Conservation (phyloP, 2,888 invertebrate genomes). For the Nyleta sp. region DNA sequence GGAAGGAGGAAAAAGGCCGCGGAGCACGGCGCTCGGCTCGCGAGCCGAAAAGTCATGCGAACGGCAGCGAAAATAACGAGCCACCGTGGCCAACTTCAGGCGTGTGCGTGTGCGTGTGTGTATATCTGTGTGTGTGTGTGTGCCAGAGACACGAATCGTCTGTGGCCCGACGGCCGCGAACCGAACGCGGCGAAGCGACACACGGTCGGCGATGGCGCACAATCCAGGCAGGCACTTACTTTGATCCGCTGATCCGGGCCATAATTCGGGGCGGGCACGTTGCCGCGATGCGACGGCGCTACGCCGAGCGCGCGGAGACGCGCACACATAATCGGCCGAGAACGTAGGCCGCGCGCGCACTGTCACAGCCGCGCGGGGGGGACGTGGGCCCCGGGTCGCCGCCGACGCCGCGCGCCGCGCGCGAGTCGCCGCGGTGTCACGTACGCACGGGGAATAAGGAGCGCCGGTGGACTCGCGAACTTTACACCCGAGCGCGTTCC, state of each 20-base stretch:
- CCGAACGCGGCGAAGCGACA: not conserved
- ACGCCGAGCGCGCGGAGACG: slow-evolving; percentile 8
- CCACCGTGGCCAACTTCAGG: slow-evolving; percentile 38
- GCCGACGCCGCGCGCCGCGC: not conserved
- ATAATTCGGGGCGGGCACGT: slow-evolving; percentile 9
- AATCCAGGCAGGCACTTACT: slow-evolving; percentile 14
- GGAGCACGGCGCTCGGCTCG: too few relatives aligned
- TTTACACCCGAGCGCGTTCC: slow-evolving; percentile 70
- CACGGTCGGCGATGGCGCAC: not conserved
- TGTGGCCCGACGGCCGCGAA: not conserved
- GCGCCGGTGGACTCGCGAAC: slow-evolving; percentile 19
- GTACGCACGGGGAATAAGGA: slow-evolving; percentile 33
- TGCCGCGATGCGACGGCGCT: slow-evolving; percentile 28
- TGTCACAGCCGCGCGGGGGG: slow-evolving; percentile 9
- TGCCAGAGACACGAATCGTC: slow-evolving; percentile 2
- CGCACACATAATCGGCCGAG: slow-evolving; percentile 33
- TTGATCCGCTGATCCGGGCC: slow-evolving; percentile 9
- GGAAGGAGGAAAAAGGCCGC: too few relatives aligned
- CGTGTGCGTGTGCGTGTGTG: slow-evolving; percentile 32
- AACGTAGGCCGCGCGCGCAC: slow-evolving; percentile 4
- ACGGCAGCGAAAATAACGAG: slow-evolving; percentile 12
- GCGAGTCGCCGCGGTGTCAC: not conserved
- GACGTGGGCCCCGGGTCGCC: not conserved
- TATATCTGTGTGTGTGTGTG: too few relatives aligned
- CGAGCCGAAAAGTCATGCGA: slow-evolving; percentile 1